Percentiles rank a stretch among this genome's conserved stretches.
These are phyloP conservation scores for Periphyllus acericola DNA, from an alignment of 2,888 invertebrate genomes.

Conservation along the genomic window DNA sequence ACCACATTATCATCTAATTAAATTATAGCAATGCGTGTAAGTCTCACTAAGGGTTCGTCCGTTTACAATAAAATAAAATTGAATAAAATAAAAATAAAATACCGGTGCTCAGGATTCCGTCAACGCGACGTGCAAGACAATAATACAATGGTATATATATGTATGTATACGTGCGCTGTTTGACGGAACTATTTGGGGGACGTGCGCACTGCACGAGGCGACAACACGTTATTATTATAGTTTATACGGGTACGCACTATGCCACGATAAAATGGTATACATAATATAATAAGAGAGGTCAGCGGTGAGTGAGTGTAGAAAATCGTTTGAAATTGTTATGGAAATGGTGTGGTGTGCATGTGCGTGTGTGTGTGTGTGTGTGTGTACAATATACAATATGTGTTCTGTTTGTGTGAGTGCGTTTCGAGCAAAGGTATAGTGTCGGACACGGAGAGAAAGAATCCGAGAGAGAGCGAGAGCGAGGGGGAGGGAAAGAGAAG, in stretches of 20 bases:
- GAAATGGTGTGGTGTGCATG: slow-evolving; percentile 19
- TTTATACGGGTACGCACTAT: neutral
- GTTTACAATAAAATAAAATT: too few species aligned
- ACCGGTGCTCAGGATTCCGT: neutral
- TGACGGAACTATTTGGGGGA: neutral
- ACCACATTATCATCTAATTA: neutral
- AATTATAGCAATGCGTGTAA: neutral
- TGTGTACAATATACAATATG: neutral
- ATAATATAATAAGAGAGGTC: neutral
- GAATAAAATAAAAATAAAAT: neutral
- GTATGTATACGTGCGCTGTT: neutral
- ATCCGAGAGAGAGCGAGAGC: neutral
- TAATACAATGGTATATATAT: too few species aligned
- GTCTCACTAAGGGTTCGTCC: too few species aligned
- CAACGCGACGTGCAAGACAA: neutral
- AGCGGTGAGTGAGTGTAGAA: neutral
- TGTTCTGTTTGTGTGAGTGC: neutral
- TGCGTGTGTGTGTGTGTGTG: neutral
- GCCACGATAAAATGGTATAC: neutral
- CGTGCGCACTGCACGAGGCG: neutral
- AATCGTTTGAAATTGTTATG: slow-evolving; percentile 52
- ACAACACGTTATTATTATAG: neutral
- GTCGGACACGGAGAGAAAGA: neutral
- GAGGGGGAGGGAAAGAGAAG: neutral
- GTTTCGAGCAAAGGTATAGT: slow-evolving; percentile 9